Base-by-base conservation (phyloP, 2,888 invertebrate species). In the Phyllotreta striolata region DNA sequence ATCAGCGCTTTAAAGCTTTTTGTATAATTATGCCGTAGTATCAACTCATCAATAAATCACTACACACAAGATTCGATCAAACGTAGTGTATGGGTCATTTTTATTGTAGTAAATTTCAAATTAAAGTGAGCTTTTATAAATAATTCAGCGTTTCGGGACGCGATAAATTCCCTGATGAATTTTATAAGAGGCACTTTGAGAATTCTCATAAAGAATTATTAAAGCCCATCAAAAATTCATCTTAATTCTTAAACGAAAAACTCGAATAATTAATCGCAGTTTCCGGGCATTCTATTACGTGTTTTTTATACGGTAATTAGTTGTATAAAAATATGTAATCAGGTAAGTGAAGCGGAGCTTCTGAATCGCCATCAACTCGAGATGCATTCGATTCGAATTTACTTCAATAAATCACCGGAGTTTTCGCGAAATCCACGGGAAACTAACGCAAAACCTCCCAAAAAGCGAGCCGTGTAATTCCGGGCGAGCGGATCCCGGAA, bases 101-200 rank as follows among this genome's bases (percentile, higher is more conserved):
- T 49, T 24, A 24, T 4, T n/a, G n/a, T n/a, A n/a, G n/a, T 44
- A 35, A 49, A 49, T 14, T 49, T 12, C 12, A 49, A 49, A 37
- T 9, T 49, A 35, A 49, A 49, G 37, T n/a, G 49, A 49, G 37
- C 12, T 10, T 49, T 49, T 6, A 49, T 49, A 49, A 49, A 49
- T 49, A 35, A 49, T 49, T 49, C 49, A 49, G 34, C 35, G n/a
- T 1, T 13, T 14, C 37, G 6, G 34, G 49, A 35, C 34, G 35
- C 37, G 34, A 49, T 49, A 14, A 35, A 49, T 49, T 12, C 49
- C 49, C 35, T 13, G 35, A 35, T 49, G 49, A 49, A 49, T 49
- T 49, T 49, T 49, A 49, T 10, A 49, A 35, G 9, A 49, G 12
- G 13, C 49, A 49, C 49, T 49, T 49, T 49, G 49, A 49, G 49